Evolutionary conservation across 2,888 invertebrate genomes (phyloP).

Genomic region (Pheosia gnoma): DNA sequence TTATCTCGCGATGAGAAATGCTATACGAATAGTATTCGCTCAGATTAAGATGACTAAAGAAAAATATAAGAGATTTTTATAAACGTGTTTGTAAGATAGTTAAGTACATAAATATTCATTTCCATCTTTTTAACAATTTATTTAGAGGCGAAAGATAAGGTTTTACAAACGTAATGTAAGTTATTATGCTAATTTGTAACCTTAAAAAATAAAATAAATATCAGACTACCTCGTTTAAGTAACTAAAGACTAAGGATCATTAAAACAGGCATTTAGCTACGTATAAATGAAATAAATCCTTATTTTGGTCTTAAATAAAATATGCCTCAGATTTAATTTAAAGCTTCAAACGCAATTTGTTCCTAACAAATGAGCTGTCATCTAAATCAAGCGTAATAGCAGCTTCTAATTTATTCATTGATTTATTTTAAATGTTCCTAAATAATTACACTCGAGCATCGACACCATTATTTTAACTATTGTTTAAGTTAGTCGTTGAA

Average conservation of each 20-base stretch:
- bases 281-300: not conserved
- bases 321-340: conserved; percentile 36
- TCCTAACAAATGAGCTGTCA: conserved; percentile 71
- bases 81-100: too few species aligned
- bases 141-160: too few species aligned
- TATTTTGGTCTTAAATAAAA: conserved; percentile 29
- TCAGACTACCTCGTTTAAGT: not conserved
- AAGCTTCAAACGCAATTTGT: conserved; percentile 60
- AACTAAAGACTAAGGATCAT: not conserved
- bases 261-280: not conserved
- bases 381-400: conserved; percentile 77
- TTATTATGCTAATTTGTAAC: too few species aligned
- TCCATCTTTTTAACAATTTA: too few species aligned
- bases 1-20: not conserved
- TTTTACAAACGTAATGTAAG: too few species aligned
- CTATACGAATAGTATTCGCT: not conserved
- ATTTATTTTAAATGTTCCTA: conserved; percentile 78
- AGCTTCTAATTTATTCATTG: conserved; percentile 78
- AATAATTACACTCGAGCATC: conserved; percentile 77
- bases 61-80: not conserved
- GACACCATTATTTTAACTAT: conserved; percentile 76
- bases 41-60: not conserved
- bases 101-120: too few species aligned
- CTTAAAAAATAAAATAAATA: not conserved
- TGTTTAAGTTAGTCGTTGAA: conserved; percentile 73